A percentile compares a stretch with the other conserved stretches of the same genome.
These are phyloP conservation scores for Copidosoma aretas DNA, from an alignment of 2,888 invertebrate genomes.

Conservation along the genomic window DNA sequence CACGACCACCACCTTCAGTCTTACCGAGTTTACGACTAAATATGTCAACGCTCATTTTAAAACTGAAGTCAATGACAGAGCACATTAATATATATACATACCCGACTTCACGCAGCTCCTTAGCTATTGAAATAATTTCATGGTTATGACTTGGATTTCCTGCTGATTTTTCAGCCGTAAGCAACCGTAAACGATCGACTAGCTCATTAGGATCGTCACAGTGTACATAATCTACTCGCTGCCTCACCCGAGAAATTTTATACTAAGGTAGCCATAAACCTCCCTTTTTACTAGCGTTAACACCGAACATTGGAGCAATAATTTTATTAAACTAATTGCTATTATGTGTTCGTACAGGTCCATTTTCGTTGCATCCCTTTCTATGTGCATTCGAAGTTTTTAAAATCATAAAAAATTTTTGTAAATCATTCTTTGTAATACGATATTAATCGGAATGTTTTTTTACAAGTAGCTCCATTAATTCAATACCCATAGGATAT, in stretches of 20 bases:
- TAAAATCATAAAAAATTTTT: too few species aligned
- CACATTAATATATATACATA: conserved; percentile 5
- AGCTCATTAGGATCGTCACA: conserved; percentile 10
- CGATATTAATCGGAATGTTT: too few species aligned
- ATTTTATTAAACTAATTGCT: too few species aligned
- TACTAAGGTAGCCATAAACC: too few species aligned
- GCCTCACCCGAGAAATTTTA: neutral
- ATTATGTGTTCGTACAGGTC: too few species aligned
- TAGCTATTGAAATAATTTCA: conserved; percentile 8
- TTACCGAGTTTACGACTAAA: neutral
- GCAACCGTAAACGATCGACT: neutral
- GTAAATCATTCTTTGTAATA: too few species aligned
- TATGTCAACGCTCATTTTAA: too few species aligned
- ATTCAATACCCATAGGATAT: too few species aligned
- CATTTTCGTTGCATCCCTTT: neutral
- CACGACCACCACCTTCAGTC: too few species aligned
- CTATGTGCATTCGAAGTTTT: conserved; percentile 4
- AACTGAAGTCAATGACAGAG: neutral
- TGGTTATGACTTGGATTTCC: conserved; percentile 38
- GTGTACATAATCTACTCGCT: neutral
- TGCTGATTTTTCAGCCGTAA: neutral
- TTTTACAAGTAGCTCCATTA: too few species aligned
- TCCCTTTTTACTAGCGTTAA: neutral
- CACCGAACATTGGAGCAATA: too few species aligned
- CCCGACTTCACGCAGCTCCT: conserved; percentile 3